Percentiles rank a stretch among this genome's conserved stretches.
phyloP scores from a whole-genome alignment of 2,113 vertebrate species.

The Pseudonaja textilis region DNA sequence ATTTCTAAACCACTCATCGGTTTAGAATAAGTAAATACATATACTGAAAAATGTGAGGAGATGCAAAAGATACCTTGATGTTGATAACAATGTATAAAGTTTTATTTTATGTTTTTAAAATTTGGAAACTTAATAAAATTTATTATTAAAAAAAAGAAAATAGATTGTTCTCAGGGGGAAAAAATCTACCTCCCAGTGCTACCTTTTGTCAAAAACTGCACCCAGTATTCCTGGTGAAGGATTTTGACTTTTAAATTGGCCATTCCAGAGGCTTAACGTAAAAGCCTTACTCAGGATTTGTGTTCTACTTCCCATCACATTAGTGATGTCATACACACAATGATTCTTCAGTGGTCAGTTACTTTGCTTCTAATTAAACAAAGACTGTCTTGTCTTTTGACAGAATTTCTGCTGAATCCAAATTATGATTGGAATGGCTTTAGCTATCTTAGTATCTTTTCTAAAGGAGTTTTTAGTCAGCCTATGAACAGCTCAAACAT shows the following conservation, averaged over 20 bases:
- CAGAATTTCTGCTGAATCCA: no score
- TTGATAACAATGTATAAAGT: no score
- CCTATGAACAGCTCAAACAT: neutral
- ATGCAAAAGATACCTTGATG: no score
- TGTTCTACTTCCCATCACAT: neutral
- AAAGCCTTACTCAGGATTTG: neutral
- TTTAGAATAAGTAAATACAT: no score
- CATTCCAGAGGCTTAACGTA: neutral
- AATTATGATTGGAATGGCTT: no score
- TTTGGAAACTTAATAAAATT: no score
- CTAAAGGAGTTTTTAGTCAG: no score
- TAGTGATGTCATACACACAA: neutral
- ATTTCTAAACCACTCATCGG: no score
- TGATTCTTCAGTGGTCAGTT: neutral
- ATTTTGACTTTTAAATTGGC: neutral
- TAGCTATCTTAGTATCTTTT: no score
- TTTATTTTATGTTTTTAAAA: no score
- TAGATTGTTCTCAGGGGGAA: neutral
- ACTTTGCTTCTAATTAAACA: neutral
- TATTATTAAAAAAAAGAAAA: no score
- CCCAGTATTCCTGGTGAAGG: neutral
- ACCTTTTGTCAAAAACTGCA: neutral
- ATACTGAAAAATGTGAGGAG: no score
- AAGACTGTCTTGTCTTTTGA: neutral
- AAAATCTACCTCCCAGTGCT: neutral